Evolutionary conservation across 1,140 invertebrate genomes (phyloP), one percentile per base, ranked within the genome.

Genomic region (Lasioglossum albipes): DNA sequence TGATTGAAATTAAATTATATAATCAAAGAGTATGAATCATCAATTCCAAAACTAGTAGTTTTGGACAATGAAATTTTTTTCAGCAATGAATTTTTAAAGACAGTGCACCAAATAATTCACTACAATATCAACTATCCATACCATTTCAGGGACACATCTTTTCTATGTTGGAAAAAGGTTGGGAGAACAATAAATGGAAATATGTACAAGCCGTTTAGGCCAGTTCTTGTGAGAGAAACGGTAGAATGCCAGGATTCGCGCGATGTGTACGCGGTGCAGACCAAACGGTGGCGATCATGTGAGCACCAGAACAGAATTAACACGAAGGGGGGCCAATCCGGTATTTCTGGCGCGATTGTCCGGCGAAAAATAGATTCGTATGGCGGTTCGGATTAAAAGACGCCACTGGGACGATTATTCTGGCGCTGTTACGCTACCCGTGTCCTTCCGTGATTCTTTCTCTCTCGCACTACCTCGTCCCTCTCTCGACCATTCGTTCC

Each of bases 281-380:
- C 68, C 75, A 71, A 85, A 80, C 81, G 74, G 59, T 81, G 87
- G 75, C 81, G 89, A 91, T 91, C 90, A 91, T 91, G 87, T 88
- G 89, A 91, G 89, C 88, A 86, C 80, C 86, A 83, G 88, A 91
- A 91, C 85, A 90, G 85, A 91, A 91, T 91, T 91, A 91, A 89
- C 87, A 88, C 86, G 87, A 87, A 90, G 86, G 86, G 87, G 87
- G 87, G 88, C 81, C 86, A 85, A 90, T 89, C 84, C 68, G 88
- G 84, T 93, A 92, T 92, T 93, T 91, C 87, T 92, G 91, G 90
- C 91, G 84, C 90, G 91, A 92, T 93, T 93, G 91, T 93, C 90
- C 88, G 91, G 88, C 90, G 89, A 92, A 92, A 92, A 92, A 92
- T 92, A 93, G 91, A 92, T 86, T 82, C 84, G 87, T 90, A 90